Evolutionary conservation across 23 tunicate genomes (phyloP), one percentile per base, ranked within the genome.

Genomic region (Ciona savignyi): DNA sequence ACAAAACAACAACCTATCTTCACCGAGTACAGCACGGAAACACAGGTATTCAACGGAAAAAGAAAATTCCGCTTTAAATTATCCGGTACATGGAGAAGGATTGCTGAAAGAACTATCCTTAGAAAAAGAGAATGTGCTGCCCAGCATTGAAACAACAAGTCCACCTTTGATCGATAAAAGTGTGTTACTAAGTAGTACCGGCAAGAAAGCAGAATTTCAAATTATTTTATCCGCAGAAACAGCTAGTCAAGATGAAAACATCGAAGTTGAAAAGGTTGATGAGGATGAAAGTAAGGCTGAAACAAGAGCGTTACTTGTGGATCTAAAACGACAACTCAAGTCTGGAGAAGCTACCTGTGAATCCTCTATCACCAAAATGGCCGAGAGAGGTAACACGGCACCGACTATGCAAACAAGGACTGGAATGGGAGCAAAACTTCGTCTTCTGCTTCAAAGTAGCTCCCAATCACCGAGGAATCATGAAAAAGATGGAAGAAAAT

Each of bases 11-110:
- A 77, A 51, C 60, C 67, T 68, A 1, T 2, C 15, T 25, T 51
- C 66, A 21, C 29, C 74, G 74, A 27, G 32, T 32, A 64, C 51
- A 33, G 27, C 70, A 33, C 65, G 34, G 70, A 65, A 67, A 30
- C 21, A 66, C 66, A 4, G 24, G 0, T 70, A 30, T 21, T 25
- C 77, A 3, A 42, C 71, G 22, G 25, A 68, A 2, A 28, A 75
- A 29, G 85, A 79, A 4, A 34, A 65, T 25, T 32, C 71, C 3
- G 29, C 80, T 3, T 2, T 33, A 20, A 74, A 51, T 28, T 86
- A 86, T 62, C 93, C 93, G 1, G 82, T 86, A 9, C 93, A 86
- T 35, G 84, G 83, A 19, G 93, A 86, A 74, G 74, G 72, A 24
- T 27, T 86, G 27, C 67, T 86, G 30, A 86, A 79, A 76, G 74